These are phyloP conservation scores for Leptopilina boulardi DNA, from an alignment of 1,140 invertebrate genomes.

Conservation along the genomic window DNA sequence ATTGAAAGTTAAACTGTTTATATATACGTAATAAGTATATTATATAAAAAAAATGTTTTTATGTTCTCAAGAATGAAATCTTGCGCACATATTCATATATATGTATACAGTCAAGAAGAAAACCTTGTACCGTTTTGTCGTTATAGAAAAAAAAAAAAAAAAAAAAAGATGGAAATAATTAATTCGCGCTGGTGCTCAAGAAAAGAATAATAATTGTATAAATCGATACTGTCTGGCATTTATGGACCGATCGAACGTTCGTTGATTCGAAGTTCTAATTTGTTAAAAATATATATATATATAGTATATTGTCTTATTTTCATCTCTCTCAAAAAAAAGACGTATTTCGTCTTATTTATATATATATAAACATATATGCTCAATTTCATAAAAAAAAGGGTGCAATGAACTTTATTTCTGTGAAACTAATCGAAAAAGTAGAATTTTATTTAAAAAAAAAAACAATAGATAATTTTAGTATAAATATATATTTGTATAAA, in stretches of 20 bases:
- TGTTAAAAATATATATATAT: constrained; percentile 1
- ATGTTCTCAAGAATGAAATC: not conserved
- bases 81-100: not conserved
- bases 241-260: constrained; percentile 12
- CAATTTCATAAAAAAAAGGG: constrained; percentile 11
- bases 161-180: constrained; percentile 20
- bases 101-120: not conserved
- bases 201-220: constrained; percentile 17
- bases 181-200: constrained; percentile 25
- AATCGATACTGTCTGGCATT: constrained; percentile 11
- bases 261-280: constrained; percentile 8
- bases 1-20: not conserved
- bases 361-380: not conserved
- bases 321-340: constrained; percentile 1
- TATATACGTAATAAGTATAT: not conserved
- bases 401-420: not conserved
- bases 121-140: not conserved
- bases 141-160: too few relatives aligned
- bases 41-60: not conserved
- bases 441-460: not conserved
- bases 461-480: not conserved
- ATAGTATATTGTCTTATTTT: constrained; percentile 19
- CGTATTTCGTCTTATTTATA: not conserved
- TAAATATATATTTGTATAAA: too few relatives aligned
- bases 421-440: too few relatives aligned